phyloP scores from a whole-genome alignment of 2,797 vertebrate species.

The Trematomus bernacchii region DNA sequence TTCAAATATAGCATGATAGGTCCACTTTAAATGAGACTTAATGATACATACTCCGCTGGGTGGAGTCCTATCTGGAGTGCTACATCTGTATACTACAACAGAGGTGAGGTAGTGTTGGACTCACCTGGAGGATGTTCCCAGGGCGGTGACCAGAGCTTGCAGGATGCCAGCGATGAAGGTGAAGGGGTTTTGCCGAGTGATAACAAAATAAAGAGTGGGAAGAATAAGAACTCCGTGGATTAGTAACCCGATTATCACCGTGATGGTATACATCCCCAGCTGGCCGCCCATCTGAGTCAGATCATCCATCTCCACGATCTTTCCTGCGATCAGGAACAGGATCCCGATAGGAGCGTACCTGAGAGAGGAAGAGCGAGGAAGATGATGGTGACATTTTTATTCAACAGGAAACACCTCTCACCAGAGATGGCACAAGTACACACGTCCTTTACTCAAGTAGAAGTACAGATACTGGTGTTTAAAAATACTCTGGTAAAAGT shows the following conservation, averaged over 20 bases:
- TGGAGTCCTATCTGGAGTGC: too few relatives aligned
- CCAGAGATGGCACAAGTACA: too few relatives aligned
- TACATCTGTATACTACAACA: too few relatives aligned
- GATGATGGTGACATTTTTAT: not conserved
- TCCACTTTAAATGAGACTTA: too few relatives aligned
- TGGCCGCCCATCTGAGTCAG: slow-evolving; percentile 96
- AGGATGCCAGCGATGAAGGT: slow-evolving; percentile 94
- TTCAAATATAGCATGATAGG: too few relatives aligned
- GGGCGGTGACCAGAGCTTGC: slow-evolving; percentile 94
- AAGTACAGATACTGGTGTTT: too few relatives aligned
- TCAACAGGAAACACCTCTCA: not conserved
- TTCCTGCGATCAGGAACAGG: slow-evolving; percentile 96
- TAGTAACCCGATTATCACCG: slow-evolving; percentile 93
- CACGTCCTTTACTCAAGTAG: too few relatives aligned
- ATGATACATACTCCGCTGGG: too few relatives aligned
- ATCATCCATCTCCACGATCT: slow-evolving; percentile 99
- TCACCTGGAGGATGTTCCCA: slow-evolving; percentile 97
- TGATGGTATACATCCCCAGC: slow-evolving; percentile 97
- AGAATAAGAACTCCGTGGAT: slow-evolving; percentile 93
- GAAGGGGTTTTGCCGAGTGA: slow-evolving; percentile 95
- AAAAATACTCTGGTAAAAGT: too few relatives aligned
- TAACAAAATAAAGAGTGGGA: slow-evolving; percentile 93
- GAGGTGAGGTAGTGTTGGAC: slow-evolving; percentile 31
- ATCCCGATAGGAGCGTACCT: slow-evolving; percentile 98
- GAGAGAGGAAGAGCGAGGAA: not conserved